Evolutionary conservation across 2,113 vertebrate genomes (phyloP).

Genomic region (Chloroceryle aenea): DNA sequence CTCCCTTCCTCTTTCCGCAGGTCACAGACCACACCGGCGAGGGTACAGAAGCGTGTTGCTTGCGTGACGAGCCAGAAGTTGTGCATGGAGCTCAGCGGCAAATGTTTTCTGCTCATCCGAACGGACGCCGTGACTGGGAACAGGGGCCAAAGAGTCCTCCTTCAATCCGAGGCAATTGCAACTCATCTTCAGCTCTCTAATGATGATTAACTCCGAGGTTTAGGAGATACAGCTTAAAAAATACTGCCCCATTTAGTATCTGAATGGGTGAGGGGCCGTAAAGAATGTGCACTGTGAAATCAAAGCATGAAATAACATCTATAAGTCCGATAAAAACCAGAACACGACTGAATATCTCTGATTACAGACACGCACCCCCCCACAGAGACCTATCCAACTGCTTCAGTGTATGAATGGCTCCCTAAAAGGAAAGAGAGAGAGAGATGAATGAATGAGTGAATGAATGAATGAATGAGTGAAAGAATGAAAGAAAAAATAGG

Average conservation of each 20-base stretch:
- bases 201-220: not conserved
- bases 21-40: not conserved
- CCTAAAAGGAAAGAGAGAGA: not conserved
- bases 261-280: not conserved
- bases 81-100: slow-evolving; percentile 23
- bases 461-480: not conserved
- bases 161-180: not conserved
- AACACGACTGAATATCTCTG: not conserved
- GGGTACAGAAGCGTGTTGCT: not conserved
- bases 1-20: not conserved
- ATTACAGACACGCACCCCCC: not conserved
- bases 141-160: not conserved
- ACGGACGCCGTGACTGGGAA: not conserved
- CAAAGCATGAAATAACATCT: not conserved
- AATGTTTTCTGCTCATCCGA: slow-evolving; percentile 18
- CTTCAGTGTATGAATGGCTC: not conserved
- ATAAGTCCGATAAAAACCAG: not conserved
- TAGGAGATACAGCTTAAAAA: not conserved
- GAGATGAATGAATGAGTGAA: not conserved
- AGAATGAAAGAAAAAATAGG: not conserved
- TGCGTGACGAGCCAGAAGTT: slow-evolving; percentile 12
- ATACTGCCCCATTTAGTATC: not conserved
- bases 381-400: not conserved
- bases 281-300: not conserved
- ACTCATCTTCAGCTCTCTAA: not conserved